phyloP scores from a whole-genome alignment of 1,140 invertebrate species.

The Drosophila tsacasi region DNA sequence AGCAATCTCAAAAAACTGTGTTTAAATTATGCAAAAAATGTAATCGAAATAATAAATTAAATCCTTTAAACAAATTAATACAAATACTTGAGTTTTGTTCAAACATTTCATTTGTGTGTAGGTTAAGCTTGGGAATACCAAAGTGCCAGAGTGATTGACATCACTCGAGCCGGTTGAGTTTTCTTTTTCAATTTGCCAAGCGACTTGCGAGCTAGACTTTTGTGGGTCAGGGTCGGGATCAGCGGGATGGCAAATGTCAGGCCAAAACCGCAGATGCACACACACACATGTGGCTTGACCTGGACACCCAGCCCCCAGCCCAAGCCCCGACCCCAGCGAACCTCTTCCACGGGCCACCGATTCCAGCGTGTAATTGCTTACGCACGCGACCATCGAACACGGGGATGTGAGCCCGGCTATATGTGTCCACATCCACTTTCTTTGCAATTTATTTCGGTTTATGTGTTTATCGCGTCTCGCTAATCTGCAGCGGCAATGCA shows the following conservation, averaged over 20 bases:
- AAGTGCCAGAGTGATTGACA: constrained; percentile 75
- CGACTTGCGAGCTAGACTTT: constrained; percentile 31
- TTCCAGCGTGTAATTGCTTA: constrained; percentile 62
- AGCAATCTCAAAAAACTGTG: neutral
- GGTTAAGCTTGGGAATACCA: neutral
- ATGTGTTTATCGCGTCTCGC: constrained; percentile 73
- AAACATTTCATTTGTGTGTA: neutral
- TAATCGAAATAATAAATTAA: neutral
- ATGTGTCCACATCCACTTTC: constrained; percentile 68
- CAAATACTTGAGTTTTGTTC: neutral
- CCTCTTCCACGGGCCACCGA: constrained; percentile 4
- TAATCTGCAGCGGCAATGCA: constrained; percentile 60
- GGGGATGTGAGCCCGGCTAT: constrained; percentile 5
- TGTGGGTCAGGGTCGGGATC: constrained; percentile 77
- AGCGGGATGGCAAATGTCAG: constrained; percentile 74
- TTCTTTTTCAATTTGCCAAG: constrained; percentile 52
- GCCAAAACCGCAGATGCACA: constrained; percentile 44
- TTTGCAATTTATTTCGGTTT: constrained; percentile 77
- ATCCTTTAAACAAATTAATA: neutral
- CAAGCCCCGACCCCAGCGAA: neutral
- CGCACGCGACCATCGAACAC: constrained; percentile 65
- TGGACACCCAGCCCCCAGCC: constrained; percentile 40
- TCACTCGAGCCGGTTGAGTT: constrained; percentile 27
- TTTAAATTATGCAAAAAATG: neutral
- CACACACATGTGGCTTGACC: constrained; percentile 1